Evolutionary conservation across 2,113 vertebrate genomes (phyloP), one percentile per base, ranked within the genome.

Genomic region (Stomatorhinus ivindoensis): DNA sequence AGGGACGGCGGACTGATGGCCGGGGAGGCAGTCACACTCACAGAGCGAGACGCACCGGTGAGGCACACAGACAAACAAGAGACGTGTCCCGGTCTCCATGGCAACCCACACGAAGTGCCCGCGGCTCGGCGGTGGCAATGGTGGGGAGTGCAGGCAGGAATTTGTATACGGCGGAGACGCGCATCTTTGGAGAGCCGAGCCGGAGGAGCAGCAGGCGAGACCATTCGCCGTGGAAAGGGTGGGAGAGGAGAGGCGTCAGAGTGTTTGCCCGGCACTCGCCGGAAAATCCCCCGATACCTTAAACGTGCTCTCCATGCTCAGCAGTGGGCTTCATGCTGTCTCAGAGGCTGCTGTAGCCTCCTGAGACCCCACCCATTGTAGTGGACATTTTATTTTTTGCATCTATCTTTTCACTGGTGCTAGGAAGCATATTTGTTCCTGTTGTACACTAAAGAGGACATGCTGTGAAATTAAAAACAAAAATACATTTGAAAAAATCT

Each of bases 31-130:
- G 19, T 7, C 15, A 24, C 15, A 87, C 27, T 24, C 50, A 39
- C 8, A 42, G 86, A 87, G 86, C 10, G 86, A 42, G 87, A 61
- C 13, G 10, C 48, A 55, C 85, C 31, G n/a, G 27, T 21, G 27
- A 83, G n/a, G 48, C 84, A 21, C 84, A 51, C 47, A 87, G 35
- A 65, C 31, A 87, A 65, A 87, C 87, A 87, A 87, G 55, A 87
- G 87, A 61, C 39, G 39, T 53, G 85, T 53, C 50, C 50, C 53
- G 53, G 87, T 87, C 87, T 65, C 87, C 87, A 87, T 87, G 87
- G 87, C 53, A 87, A 87, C 87, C 39, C 87, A 87, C 53, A 87
- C 55, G 44, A 44, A 61, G 55, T 58, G 55, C 51, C 86, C 21
- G 51, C 46, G 55, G 53, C 53, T 53, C n/a, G 10, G 48, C 27